These are phyloP conservation scores for Chaetodon trifascialis DNA, from an alignment of 2,113 vertebrate species.

Conservation along the genomic window DNA sequence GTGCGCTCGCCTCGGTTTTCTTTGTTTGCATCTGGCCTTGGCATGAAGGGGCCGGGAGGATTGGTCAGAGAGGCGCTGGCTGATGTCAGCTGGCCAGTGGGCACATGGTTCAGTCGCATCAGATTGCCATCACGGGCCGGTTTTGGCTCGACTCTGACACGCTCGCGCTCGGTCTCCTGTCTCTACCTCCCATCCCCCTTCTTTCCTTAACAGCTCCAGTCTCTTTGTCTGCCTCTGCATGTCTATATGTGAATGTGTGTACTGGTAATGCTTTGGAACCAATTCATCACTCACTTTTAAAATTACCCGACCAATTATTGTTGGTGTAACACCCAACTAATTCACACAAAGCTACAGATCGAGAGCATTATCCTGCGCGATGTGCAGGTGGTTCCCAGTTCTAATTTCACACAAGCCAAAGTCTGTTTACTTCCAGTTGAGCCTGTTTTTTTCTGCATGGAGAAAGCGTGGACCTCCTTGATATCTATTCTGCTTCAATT, in stretches of 20 bases:
- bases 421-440: conserved; percentile 79
- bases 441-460: conserved; percentile 56
- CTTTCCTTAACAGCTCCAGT: conserved; percentile 35
- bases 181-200: conserved; percentile 44
- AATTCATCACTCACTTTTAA: conserved; percentile 63
- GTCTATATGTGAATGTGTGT: conserved; percentile 51
- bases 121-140: conserved; percentile 74
- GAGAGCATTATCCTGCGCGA: conserved; percentile 55
- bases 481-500: conserved; percentile 84
- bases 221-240: conserved; percentile 59
- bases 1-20: conserved; percentile 52
- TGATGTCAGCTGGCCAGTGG: conserved; percentile 81
- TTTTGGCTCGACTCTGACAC: conserved; percentile 60
- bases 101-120: conserved; percentile 79
- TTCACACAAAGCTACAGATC: conserved; percentile 58
- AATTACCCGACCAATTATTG: conserved; percentile 66
- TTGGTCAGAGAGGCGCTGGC: conserved; percentile 72
- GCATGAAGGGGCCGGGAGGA: conserved; percentile 74
- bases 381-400: conserved; percentile 80
- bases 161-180: conserved; percentile 51
- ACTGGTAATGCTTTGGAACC: conserved; percentile 60
- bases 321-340: conserved; percentile 56
- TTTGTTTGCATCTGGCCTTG: conserved; percentile 74
- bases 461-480: conserved; percentile 60
- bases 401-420: conserved; percentile 85